Evolutionary conservation across 2,113 vertebrate genomes (phyloP).

Genomic region (Ceyx cyanopectus): DNA sequence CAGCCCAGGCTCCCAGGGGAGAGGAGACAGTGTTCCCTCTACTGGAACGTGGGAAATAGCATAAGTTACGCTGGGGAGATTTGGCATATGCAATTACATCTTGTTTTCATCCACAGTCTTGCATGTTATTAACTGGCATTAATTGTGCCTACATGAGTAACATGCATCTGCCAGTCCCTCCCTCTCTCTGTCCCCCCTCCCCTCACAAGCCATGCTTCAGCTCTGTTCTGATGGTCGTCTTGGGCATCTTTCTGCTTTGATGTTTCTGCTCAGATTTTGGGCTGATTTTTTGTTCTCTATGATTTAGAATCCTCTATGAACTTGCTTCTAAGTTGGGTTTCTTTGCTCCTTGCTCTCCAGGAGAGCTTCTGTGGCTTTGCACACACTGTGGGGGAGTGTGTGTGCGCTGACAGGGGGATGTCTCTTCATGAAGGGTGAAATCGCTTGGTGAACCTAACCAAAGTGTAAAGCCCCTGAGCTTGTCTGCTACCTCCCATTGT

Average conservation of each 20-base stretch:
- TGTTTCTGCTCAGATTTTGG: background rate
- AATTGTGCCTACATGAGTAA: slow-evolving; percentile 45
- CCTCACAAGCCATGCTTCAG: background rate
- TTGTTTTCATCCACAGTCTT: slow-evolving; percentile 63
- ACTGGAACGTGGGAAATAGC: slow-evolving; percentile 26
- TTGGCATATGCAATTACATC: slow-evolving; percentile 51
- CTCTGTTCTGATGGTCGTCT: background rate
- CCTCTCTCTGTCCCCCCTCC: background rate
- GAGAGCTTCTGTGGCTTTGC: background rate
- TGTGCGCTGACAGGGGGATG: background rate
- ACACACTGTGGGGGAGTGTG: too few species aligned
- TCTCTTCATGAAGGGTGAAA: background rate
- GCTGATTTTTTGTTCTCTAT: background rate
- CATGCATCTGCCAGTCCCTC: background rate
- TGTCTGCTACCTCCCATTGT: background rate
- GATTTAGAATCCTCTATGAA: background rate
- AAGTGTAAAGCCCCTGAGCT: rapidly evolving
- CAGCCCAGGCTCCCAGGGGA: background rate
- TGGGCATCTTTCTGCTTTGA: background rate
- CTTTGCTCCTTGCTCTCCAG: background rate
- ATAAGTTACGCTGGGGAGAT: slow-evolving; percentile 42
- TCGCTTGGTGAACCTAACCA: background rate
- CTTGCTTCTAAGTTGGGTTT: background rate
- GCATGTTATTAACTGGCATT: slow-evolving; percentile 57
- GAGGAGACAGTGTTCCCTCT: background rate